phyloP scores from a whole-genome alignment of 2,888 invertebrate genomes.

The Deilephila porcellus region DNA sequence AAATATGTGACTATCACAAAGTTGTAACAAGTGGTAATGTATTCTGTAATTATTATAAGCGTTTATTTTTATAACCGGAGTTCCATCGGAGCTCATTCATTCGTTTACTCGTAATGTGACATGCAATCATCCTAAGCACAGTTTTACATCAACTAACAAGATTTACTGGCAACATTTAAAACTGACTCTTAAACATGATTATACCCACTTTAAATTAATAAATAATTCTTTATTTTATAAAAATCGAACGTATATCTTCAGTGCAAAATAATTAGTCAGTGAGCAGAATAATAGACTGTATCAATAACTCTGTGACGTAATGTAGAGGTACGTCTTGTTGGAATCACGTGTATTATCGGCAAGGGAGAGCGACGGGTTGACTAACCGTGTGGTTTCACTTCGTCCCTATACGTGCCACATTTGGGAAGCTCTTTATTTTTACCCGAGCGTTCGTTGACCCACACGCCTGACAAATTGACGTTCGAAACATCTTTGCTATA shows the following conservation, averaged over 20 bases:
- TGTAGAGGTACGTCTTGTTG: neutral
- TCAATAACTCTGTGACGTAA: neutral
- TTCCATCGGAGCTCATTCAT: too few species aligned
- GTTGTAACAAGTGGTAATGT: too few species aligned
- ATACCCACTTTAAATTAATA: too few species aligned
- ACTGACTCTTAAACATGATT: too few species aligned
- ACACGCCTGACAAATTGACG: conserved; percentile 45
- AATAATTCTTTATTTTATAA: too few species aligned
- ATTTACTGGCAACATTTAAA: too few species aligned
- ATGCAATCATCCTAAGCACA: too few species aligned
- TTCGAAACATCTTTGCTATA: conserved; percentile 37
- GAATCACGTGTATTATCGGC: conserved; percentile 17
- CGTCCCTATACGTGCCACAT: conserved; percentile 46
- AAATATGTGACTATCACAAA: too few species aligned
- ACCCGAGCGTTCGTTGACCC: conserved; percentile 61
- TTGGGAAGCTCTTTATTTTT: conserved; percentile 69
- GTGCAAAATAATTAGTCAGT: neutral
- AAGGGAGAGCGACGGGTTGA: neutral
- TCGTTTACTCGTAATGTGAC: too few species aligned
- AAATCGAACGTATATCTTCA: neutral
- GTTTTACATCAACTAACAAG: too few species aligned
- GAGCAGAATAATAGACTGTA: neutral
- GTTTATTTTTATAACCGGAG: too few species aligned
- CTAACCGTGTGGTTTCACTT: conserved; percentile 36
- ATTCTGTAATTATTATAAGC: too few species aligned